Evolutionary conservation across 2,797 vertebrate genomes (phyloP).

Genomic region (Falco novaeseelandiae): DNA sequence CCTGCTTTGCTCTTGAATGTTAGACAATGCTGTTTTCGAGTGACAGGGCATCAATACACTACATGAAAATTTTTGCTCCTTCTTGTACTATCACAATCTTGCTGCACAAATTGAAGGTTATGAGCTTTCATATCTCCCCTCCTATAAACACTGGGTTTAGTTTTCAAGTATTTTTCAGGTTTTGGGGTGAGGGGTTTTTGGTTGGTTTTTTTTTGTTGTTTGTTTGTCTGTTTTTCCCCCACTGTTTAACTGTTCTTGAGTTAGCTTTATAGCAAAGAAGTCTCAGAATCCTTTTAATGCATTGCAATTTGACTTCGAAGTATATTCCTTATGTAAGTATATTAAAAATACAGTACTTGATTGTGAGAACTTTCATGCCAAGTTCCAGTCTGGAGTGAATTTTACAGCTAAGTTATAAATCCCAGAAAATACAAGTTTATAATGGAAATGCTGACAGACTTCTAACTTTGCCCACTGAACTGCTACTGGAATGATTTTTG

Average conservation of each 20-base stretch:
- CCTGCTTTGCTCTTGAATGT: not conserved
- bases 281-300: not conserved
- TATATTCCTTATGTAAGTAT: not conserved
- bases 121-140: not conserved
- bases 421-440: not conserved
- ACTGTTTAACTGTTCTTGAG: not conserved
- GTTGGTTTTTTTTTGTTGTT: too few species aligned
- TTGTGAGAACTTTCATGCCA: not conserved
- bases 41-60: not conserved
- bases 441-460: not conserved
- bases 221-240: not conserved
- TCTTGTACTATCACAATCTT: not conserved
- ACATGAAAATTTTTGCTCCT: not conserved
- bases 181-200: not conserved
- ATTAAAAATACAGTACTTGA: slow-evolving; percentile 32
- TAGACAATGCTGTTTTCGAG: not conserved
- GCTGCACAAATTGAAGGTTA: not conserved
- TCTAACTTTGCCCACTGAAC: not conserved
- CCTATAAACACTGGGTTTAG: not conserved
- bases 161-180: not conserved
- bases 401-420: slow-evolving; percentile 38
- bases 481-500: not conserved
- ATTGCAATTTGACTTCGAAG: not conserved
- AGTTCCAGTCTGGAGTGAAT: not conserved
- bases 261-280: not conserved